Evolutionary conservation across 1,140 invertebrate species (phyloP), one percentile per base, ranked within the genome.

Genomic region (silkworm (Bombyx mori)): DNA sequence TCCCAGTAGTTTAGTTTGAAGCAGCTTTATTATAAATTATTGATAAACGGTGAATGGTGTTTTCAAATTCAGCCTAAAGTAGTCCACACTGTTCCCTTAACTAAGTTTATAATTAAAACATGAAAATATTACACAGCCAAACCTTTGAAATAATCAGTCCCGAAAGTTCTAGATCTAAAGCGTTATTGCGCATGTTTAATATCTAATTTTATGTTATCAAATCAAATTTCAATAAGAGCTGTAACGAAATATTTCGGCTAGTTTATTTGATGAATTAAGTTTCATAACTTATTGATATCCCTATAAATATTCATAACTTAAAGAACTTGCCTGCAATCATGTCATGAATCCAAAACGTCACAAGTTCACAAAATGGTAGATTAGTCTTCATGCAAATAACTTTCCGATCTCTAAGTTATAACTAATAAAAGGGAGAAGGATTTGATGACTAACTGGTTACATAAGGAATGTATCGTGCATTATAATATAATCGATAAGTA

Each of bases 341-440:
- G n/a, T 56, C 46, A 49, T 9, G 44, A 18, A 49, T 10, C 46
- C 10, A 42, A 6, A 18, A 22, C 43, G 8, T 26, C 43, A 54
- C 8, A 54, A 54, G 9, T 22, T 54, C 53, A 54, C 26, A 44
- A 44, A 54, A 44, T 54, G 53, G 53, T 54, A 54, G 53, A 54
- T 54, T 18, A 75, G 64, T 54, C 67, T 66, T 65, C 54, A 73
- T 72, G 69, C 75, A 73, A 83, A 82, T 86, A 84, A 86, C 75
- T 82, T 83, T 86, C 79, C 73, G 65, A 78, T 58, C 67, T 69
- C 74, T 70, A 75, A 62, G 79, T 76, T 67, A 71, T 26, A 65
- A 86, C 82, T 86, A 86, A 86, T 84, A 58, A 64, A 61, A 71
- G 82, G 82, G 79, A 72, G 68, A 72, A 77, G 79, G 82, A 78